phyloP scores from a whole-genome alignment of 2,797 vertebrate genomes.

The Stomatorhinus walkeri region DNA sequence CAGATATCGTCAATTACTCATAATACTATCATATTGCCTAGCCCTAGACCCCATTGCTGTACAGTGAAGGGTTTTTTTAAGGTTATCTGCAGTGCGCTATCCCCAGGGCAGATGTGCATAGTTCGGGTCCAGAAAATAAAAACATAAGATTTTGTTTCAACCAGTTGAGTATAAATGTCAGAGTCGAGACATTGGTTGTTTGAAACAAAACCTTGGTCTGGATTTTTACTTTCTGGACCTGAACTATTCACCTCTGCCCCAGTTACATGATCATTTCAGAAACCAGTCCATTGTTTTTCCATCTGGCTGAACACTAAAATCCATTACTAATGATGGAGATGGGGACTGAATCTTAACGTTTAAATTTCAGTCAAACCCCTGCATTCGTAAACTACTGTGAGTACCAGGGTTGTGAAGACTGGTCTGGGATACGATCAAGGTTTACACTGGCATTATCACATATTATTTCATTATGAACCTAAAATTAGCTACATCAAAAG shows the following conservation, averaged over 20 bases:
- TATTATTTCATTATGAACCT: not conserved
- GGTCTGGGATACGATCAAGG: not conserved
- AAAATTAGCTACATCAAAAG: not conserved
- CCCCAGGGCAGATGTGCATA: not conserved
- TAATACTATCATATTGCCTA: not conserved
- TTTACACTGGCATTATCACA: not conserved
- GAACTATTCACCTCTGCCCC: not conserved
- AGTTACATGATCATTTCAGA: not conserved
- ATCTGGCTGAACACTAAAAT: not conserved
- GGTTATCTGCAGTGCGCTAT: not conserved
- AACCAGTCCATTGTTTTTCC: not conserved
- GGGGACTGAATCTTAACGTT: not conserved
- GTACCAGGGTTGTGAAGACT: not conserved
- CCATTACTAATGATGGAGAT: not conserved
- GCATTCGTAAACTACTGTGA: not conserved
- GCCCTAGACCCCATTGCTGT: not conserved
- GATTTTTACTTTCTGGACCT: not conserved
- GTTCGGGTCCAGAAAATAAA: not conserved
- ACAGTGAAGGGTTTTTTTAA: not conserved
- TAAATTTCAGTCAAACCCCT: not conserved
- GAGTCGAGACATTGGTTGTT: not conserved
- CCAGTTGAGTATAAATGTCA: not conserved
- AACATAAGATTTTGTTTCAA: not conserved
- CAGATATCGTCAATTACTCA: not conserved
- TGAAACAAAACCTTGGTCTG: not conserved